These are phyloP conservation scores for Brachycybe producta DNA, from an alignment of 2,888 invertebrate genomes.

Conservation along the genomic window DNA sequence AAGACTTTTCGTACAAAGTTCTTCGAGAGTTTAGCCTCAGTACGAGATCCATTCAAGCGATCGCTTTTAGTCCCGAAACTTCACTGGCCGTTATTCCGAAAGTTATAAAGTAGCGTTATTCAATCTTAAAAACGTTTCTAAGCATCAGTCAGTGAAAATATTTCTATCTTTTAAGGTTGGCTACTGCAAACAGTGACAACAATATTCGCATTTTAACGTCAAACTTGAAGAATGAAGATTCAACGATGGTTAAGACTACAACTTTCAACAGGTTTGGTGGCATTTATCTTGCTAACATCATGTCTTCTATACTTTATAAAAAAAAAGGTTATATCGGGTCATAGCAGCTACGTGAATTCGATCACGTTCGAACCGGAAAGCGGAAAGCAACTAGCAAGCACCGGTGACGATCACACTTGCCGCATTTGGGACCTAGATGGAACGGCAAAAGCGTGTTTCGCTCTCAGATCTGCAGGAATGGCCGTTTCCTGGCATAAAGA, in stretches of 20 bases:
- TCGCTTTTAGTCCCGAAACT: conserved; percentile 15
- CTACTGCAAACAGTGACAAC: conserved; percentile 10
- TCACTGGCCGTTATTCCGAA: conserved; percentile 9
- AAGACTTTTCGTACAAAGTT: conserved; percentile 5
- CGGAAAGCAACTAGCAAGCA: conserved; percentile 55
- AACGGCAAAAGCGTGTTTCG: conserved; percentile 44
- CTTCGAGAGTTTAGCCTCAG: conserved; percentile 8
- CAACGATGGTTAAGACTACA: conserved; percentile 15
- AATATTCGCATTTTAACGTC: conserved; percentile 15
- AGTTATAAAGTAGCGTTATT: conserved; percentile 6
- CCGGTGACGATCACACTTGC: conserved; percentile 61
- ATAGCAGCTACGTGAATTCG: conserved; percentile 54
- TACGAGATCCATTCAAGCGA: neutral
- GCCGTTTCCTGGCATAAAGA: conserved; percentile 53
- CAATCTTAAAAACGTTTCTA: neutral
- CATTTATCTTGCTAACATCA: neutral
- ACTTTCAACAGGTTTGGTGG: too few relatives aligned
- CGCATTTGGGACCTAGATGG: conserved; percentile 47
- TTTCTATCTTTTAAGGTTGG: conserved; percentile 14
- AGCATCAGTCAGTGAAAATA: neutral
- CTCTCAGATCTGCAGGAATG: conserved; percentile 47
- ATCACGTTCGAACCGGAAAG: conserved; percentile 51
- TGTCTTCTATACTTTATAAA: neutral
- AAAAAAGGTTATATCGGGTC: conserved; percentile 44
- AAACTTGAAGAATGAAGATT: conserved; percentile 12